phyloP scores from a whole-genome alignment of 2,113 vertebrate genomes.

The Bos javanicus region DNA sequence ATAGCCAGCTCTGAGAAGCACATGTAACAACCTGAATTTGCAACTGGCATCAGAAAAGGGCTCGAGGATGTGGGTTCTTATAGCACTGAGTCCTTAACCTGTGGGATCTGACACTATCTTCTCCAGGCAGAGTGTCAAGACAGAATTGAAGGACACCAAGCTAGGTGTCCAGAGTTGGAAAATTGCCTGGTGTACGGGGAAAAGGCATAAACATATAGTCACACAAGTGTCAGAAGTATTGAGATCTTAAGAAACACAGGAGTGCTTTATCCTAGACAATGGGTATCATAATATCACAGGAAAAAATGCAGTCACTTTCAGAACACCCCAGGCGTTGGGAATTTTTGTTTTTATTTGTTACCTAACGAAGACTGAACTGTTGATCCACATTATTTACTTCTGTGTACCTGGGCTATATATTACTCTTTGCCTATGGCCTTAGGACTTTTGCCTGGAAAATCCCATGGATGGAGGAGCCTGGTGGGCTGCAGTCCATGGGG shows the following conservation, averaged over 20 bases:
- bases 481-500: no score
- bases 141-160: neutral
- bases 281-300: neutral
- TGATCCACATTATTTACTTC: neutral
- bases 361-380: neutral
- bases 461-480: no score
- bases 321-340: neutral
- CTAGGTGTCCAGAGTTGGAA: neutral
- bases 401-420: neutral
- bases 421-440: neutral
- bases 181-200: neutral
- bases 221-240: neutral
- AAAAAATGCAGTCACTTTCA: conserved; percentile 1
- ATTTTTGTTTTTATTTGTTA: neutral
- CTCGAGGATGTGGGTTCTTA: neutral
- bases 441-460: neutral
- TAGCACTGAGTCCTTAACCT: neutral
- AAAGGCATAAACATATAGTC: neutral
- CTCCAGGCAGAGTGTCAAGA: neutral
- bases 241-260: neutral
- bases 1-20: neutral
- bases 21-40: neutral
- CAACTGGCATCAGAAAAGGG: neutral
- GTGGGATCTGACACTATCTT: neutral
- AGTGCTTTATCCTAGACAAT: neutral